Percentiles rank a stretch among this genome's conserved stretches.
These are phyloP conservation scores for Anarhynchus alexandrinus DNA, from an alignment of 2,113 vertebrate genomes.

Conservation along the genomic window DNA sequence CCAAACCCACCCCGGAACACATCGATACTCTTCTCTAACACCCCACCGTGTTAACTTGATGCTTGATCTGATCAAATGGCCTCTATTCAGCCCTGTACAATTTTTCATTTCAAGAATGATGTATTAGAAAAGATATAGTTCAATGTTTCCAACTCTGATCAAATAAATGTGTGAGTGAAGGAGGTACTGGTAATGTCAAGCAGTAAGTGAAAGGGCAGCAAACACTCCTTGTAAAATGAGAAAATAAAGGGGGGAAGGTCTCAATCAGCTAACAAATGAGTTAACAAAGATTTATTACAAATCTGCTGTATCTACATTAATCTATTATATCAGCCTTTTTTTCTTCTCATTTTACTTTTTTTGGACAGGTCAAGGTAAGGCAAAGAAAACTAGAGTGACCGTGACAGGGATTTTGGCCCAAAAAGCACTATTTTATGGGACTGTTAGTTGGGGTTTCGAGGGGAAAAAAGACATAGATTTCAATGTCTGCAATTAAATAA, in stretches of 20 bases:
- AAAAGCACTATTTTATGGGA: not conserved
- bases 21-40: accelerated
- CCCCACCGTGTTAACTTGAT: accelerated
- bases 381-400: not conserved
- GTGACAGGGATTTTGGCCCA: not conserved
- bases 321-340: not conserved
- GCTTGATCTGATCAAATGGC: not conserved
- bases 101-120: not conserved
- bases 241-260: not conserved
- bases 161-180: not conserved
- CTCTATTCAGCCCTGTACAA: not conserved
- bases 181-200: not conserved
- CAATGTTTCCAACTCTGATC: not conserved
- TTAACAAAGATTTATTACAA: not conserved
- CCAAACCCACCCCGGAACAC: too few relatives aligned
- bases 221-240: not conserved
- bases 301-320: not conserved
- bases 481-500: not conserved
- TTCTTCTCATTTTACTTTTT: not conserved
- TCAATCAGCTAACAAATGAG: not conserved
- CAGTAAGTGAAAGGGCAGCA: not conserved
- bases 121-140: not conserved
- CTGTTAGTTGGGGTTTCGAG: not conserved
- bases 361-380: not conserved
- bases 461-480: not conserved